Percentiles rank a stretch among this genome's conserved stretches.
Conservation (phyloP, 2,113 vertebrate species). For the Campylomormyrus tamandua region DNA sequence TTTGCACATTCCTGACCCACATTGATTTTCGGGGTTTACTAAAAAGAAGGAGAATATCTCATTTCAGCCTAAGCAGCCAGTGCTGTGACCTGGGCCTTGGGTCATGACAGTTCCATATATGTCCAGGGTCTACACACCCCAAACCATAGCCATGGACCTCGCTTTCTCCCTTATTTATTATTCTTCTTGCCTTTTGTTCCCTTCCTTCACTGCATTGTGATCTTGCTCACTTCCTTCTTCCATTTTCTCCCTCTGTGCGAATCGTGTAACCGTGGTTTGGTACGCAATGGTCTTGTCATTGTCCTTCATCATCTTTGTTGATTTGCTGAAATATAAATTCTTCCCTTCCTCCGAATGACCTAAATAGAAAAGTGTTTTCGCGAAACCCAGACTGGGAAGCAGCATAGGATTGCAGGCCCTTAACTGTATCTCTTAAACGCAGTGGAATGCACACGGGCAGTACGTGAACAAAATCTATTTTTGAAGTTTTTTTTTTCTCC, state of each 20-base stretch:
- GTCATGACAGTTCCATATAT: conserved; percentile 40
- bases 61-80: conserved; percentile 51
- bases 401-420: too few species aligned
- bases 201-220: background rate
- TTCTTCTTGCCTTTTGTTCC: background rate
- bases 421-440: too few species aligned
- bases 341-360: conserved; percentile 43
- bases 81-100: conserved; percentile 46
- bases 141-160: background rate
- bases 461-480: conserved; percentile 19
- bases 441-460: background rate
- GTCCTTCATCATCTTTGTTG: background rate
- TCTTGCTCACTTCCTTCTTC: background rate
- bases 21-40: conserved; percentile 60
- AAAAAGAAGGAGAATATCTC: conserved; percentile 51
- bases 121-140: background rate
- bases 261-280: background rate
- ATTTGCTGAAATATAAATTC: conserved; percentile 24
- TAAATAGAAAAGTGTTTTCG: conserved; percentile 39
- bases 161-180: background rate
- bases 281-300: background rate
- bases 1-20: conserved; percentile 48
- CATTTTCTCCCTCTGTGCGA: background rate
- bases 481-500: background rate
- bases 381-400: conserved; percentile 39